Evolutionary conservation across 23 tunicate species (phyloP).

Genomic region (Clavelina lepadiformis): DNA sequence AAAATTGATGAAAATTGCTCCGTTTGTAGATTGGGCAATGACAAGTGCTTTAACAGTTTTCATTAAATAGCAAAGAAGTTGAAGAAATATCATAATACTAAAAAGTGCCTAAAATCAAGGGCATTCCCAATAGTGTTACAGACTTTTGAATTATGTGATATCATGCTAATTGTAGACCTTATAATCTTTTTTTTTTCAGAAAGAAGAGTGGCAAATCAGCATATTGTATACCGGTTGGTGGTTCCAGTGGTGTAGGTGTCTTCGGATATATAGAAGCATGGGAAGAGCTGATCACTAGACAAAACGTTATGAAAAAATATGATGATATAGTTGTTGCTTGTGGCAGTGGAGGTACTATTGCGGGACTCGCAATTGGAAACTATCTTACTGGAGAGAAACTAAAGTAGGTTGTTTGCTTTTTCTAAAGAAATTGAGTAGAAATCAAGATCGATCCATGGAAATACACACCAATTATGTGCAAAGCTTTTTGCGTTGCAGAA

Average conservation of each 20-base stretch:
- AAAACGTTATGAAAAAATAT: constrained; percentile 23
- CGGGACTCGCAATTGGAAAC: constrained; percentile 84
- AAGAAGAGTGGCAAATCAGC: constrained; percentile 51
- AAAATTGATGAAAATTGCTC: too few species aligned
- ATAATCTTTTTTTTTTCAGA: constrained; percentile 10
- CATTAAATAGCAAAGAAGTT: too few species aligned
- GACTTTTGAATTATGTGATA: too few species aligned
- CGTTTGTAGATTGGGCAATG: too few species aligned
- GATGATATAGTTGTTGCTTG: constrained; percentile 87
- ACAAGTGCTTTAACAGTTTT: too few species aligned
- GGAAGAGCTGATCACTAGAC: constrained; percentile 63
- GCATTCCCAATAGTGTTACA: background rate
- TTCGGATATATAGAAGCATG: constrained; percentile 88
- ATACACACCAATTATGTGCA: too few species aligned
- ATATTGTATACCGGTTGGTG: constrained; percentile 83
- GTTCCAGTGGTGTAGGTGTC: constrained; percentile 52
- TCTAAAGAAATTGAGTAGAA: too few species aligned
- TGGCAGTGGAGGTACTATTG: constrained; percentile 97
- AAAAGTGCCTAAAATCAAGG: constrained; percentile 5
- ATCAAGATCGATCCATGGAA: too few species aligned
- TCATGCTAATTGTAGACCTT: background rate
- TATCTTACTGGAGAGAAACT: constrained; percentile 66
- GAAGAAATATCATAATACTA: too few species aligned
- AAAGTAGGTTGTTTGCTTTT: constrained; percentile 16
- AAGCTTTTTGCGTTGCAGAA: too few species aligned